Evolutionary conservation across 1,140 invertebrate genomes (phyloP), one percentile per base, ranked within the genome.

Genomic region (Wiebesia pumilae): DNA sequence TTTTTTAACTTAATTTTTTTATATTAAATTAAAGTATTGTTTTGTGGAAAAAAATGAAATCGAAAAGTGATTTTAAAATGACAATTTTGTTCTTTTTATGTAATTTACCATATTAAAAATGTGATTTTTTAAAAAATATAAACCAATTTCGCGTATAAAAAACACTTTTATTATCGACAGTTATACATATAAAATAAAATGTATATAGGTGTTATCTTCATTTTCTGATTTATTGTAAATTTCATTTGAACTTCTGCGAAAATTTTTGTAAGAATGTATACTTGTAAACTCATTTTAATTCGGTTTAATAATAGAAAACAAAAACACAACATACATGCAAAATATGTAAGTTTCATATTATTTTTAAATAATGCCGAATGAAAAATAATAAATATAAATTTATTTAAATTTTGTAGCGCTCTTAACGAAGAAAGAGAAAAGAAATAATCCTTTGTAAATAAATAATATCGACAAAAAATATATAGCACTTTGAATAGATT

Each of bases 81-180:
- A 47, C n/a, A 47, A 75, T 9, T 21, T 77, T 47, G 9, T 77
- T 78, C 0, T 35, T 33, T 69, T 33, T 35, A 69, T 27, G 30
- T 69, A 43, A 77, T 77, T 43, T 77, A 71, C 35, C 35, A 71
- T 38, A 71, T 35, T 43, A 75, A 75, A 75, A 54, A 40, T 54
- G 71, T 75, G 33, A 75, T 43, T 54, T 75, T 73, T 82, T 83
- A 30, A 54, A 54, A 24, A 83, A 75, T 33, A 81, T 30, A 83
- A 75, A 40, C 27, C 14, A 83, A 27, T 65, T 43, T 47, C 62
- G 16, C n/a, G 43, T 9, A 30, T 79, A 47, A 21, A 79, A 54
- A 77, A 75, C 69, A 77, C 82, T 80, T 69, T 89, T 88, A 88
- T 30, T 75, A 71, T 85, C 75, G 24, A 85, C 33, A 62, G 69